These are phyloP conservation scores for Standfussiana lucernea DNA, from an alignment of 2,888 invertebrate genomes.

Conservation along the genomic window DNA sequence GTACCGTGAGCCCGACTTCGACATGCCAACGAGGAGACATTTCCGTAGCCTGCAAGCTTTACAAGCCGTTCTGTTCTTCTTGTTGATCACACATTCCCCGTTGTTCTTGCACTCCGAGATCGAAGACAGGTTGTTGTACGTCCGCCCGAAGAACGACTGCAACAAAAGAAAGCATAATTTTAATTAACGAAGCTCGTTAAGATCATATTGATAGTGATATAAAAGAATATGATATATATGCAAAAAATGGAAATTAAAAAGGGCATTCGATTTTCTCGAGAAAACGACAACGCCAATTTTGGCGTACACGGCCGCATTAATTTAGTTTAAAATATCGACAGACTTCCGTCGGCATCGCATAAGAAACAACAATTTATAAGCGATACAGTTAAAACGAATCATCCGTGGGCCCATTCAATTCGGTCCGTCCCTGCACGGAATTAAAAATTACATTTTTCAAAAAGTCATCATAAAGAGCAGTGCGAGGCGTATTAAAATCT, in stretches of 20 bases:
- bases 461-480: conserved; percentile 90
- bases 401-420: conserved; percentile 83
- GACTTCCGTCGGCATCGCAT: conserved; percentile 84
- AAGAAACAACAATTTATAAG: conserved; percentile 88
- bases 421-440: conserved; percentile 80
- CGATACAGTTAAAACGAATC: conserved; percentile 87
- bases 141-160: conserved; percentile 97
- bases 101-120: conserved; percentile 98
- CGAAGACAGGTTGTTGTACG: conserved; percentile 97
- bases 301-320: conserved; percentile 82
- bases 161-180: conserved; percentile 82
- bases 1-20: conserved; percentile 97
- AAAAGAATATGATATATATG: conserved; percentile 69
- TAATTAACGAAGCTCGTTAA: conserved; percentile 73
- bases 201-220: conserved; percentile 58
- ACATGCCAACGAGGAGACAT: conserved; percentile 97
- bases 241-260: conserved; percentile 76
- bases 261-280: conserved; percentile 79
- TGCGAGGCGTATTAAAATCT: conserved; percentile 85
- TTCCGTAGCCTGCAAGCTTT: conserved; percentile 97
- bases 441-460: conserved; percentile 90
- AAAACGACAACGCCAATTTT: conserved; percentile 80
- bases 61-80: conserved; percentile 97
- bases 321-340: conserved; percentile 87
- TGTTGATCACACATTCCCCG: conserved; percentile 97